Evolutionary conservation across 2,797 vertebrate species (phyloP), one percentile per base, ranked within the genome.

Genomic region (Eulemur rubriventer): DNA sequence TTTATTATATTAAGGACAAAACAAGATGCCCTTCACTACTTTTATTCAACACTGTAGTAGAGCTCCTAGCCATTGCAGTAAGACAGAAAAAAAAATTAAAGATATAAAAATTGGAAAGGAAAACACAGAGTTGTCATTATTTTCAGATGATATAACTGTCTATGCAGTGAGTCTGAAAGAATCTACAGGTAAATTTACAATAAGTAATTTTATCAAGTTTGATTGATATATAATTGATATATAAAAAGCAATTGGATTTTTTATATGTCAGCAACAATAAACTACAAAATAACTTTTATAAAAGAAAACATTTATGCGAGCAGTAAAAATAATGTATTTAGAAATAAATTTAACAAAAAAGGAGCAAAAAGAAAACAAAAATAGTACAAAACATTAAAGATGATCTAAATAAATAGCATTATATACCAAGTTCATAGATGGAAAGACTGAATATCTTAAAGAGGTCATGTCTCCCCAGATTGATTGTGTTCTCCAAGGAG

Each of bases 141-240:
- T 94, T 97, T 94, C 38, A 48, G 78, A 48, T 81, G 7, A 85
- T 57, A 59, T 35, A 11, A 96, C 3, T 65, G 78, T 24, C 18
- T 82, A 6, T 82, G n/a, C 76, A 50, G 38, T 13, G 92, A 80
- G 70, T 92, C 33, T 89, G 59, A 92, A 95, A 92, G 69, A 70
- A 18, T 46, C 13, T 73, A 91, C 22, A 65, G 35, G 33, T 63
- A 86, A 94, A 79, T 41, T 92, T 75, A 89, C 50, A 92, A 80
- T 35, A 69, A 92, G 70, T 88, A 38, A 91, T 81, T 75, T 61
- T 79, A 85, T 88, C n/a, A 93, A 69, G 17, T 95, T 81, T 82
- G 48, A 57, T 81, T 79, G 48, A 63, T 41, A 52, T 28, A n/a
- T 41, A 93, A 90, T 91, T 67, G 69, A 41, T 61, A 67, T 48